Evolutionary conservation across 1,140 invertebrate species (phyloP).

Genomic region (Palaemon carinicauda): DNA sequence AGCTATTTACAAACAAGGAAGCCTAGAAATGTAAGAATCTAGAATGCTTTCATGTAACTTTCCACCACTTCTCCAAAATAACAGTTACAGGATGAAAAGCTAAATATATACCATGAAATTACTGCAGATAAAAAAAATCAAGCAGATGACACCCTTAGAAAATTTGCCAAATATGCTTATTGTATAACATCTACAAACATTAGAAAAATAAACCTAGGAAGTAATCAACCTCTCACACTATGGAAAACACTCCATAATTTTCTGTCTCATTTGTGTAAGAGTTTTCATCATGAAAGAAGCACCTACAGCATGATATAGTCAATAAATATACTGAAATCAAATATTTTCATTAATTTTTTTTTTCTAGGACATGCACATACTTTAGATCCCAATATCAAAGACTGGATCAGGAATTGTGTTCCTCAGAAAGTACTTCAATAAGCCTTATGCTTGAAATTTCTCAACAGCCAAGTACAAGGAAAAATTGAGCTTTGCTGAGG

Average conservation of each 20-base stretch:
- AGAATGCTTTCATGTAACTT: neutral
- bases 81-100: conserved; percentile 43
- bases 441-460: neutral
- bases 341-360: neutral
- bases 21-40: neutral
- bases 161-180: conserved; percentile 27
- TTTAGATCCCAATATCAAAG: neutral
- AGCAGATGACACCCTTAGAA: conserved; percentile 23
- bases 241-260: conserved; percentile 44
- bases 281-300: conserved; percentile 24
- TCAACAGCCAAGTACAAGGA: neutral
- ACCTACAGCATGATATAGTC: neutral
- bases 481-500: conserved; percentile 48
- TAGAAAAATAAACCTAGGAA: conserved; percentile 56
- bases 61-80: conserved; percentile 40
- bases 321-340: neutral
- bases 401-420: conserved; percentile 41
- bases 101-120: conserved; percentile 14
- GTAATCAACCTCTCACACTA: conserved; percentile 43
- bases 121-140: conserved; percentile 43
- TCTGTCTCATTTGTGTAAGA: neutral
- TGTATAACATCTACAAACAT: conserved; percentile 43
- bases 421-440: conserved; percentile 40
- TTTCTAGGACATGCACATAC: neutral
- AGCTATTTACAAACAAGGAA: conserved; percentile 46